phyloP scores from a whole-genome alignment of 2,113 vertebrate genomes.

The Rhodinocichla rosea region DNA sequence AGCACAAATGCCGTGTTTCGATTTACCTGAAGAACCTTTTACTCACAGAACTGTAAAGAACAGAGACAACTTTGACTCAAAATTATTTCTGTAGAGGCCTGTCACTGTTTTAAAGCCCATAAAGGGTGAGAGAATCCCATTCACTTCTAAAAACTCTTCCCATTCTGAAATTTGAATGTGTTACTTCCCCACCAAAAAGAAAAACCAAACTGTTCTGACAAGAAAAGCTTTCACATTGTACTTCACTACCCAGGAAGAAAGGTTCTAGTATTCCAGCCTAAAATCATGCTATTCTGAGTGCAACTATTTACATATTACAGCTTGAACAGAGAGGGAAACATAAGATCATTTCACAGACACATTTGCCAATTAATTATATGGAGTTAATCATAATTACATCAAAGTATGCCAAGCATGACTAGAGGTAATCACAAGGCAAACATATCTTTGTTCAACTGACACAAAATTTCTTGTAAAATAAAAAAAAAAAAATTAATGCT shows the following conservation, averaged over 20 bases:
- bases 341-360: neutral
- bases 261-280: neutral
- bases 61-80: neutral
- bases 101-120: neutral
- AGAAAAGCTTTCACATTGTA: neutral
- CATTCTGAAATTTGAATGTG: neutral
- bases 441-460: slow-evolving; percentile 35
- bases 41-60: neutral
- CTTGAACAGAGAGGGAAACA: neutral
- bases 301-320: neutral
- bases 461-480: slow-evolving; percentile 23
- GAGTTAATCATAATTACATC: slow-evolving; percentile 40
- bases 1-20: neutral
- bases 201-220: neutral
- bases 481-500: neutral
- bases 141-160: neutral
- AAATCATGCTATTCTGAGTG: neutral
- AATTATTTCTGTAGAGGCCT: neutral
- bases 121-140: neutral
- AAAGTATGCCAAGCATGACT: slow-evolving; percentile 41
- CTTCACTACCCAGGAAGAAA: neutral
- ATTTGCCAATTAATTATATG: neutral
- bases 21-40: neutral
- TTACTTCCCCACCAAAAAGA: neutral
- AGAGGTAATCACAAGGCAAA: slow-evolving; percentile 47